Base-by-base conservation (phyloP, 2,888 invertebrate genomes). In the Sarcophaga carnaria region DNA sequence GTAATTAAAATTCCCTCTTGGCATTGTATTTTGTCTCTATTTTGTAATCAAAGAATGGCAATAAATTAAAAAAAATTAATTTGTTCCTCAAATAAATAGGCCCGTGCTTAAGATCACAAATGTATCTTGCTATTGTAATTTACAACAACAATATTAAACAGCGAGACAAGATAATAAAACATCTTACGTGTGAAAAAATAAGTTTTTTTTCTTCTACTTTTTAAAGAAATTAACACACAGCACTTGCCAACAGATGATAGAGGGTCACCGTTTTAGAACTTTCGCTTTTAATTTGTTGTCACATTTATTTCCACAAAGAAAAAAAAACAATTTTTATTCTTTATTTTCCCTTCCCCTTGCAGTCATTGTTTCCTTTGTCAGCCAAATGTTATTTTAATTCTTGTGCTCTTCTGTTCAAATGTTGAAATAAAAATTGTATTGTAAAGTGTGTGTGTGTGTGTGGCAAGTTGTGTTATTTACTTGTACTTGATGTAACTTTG, bases 321-420 rank as follows among this genome's bases (percentile, higher is more conserved):
- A 54, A 54, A 54, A 54, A 3, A 54, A 54, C 1, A 54, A n/a
- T 70, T 37, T 37, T 37, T 6, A 6, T 27, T 27, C 27, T 27
- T 27, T 27, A 27, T 27, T 37, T 37, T 37, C 64, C 25, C 45
- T 25, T 17, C 54, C 74, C 5, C 12, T 54, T 59, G 11, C 60
- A 17, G n/a, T 54, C 59, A 14, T 64, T 69, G 77, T 75, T 76
- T 87, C 84, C 87, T 86, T 80, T 80, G 81, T 79, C 87, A 84
- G 75, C 84, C 87, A 87, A 87, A 87, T 87, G 87, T 87, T 82
- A 59, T 84, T 70, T 54, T 17, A 54, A 37, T 37, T 37, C 37
- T 0, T 37, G 0, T 8, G 37, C 37, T 37, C 17, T 54, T 54
- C 17, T 54, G 17, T 12, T 54, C 14, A 49, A 49, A 1, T 22